Percentiles rank a stretch among this genome's conserved stretches.
Conservation (phyloP, 1,140 invertebrate genomes). For the Hylaeus anthracinus region DNA sequence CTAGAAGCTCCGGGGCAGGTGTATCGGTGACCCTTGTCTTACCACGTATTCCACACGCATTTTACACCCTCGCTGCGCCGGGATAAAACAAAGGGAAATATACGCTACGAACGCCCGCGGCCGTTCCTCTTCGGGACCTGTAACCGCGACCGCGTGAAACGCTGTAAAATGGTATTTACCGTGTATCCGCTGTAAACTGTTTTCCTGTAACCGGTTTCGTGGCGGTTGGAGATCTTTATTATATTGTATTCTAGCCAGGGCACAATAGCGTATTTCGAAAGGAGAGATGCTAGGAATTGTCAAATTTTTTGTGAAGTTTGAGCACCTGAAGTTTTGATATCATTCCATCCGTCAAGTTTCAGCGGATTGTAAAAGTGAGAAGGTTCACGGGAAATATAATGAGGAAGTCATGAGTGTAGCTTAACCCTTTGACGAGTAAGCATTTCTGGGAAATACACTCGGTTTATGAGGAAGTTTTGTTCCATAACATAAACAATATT, state of each 20-base stretch:
- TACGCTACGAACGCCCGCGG: not conserved
- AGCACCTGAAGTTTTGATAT: no score
- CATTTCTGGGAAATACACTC: no score
- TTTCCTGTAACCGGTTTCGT: constrained; percentile 33
- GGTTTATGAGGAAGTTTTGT: no score
- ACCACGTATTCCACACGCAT: constrained; percentile 64
- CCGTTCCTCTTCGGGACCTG: constrained; percentile 21
- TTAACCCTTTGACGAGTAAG: no score
- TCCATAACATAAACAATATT: no score
- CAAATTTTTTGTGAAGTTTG: no score
- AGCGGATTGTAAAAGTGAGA: no score
- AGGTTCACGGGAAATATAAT: no score
- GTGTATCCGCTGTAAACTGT: constrained; percentile 2
- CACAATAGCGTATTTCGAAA: not conserved
- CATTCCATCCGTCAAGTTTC: no score
- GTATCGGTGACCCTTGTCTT: constrained; percentile 60
- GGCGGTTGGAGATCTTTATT: constrained; percentile 16
- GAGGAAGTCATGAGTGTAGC: no score
- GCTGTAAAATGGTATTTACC: not conserved
- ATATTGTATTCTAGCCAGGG: constrained; percentile 4
- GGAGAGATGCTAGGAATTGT: no score
- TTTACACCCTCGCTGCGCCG: constrained; percentile 34
- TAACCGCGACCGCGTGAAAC: constrained; percentile 27
- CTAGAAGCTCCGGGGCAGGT: constrained; percentile 58
- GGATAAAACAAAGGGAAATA: constrained; percentile 49